These are phyloP conservation scores for Himalopsyche kuldschensis DNA, from an alignment of 2,888 invertebrate genomes.

Conservation along the genomic window DNA sequence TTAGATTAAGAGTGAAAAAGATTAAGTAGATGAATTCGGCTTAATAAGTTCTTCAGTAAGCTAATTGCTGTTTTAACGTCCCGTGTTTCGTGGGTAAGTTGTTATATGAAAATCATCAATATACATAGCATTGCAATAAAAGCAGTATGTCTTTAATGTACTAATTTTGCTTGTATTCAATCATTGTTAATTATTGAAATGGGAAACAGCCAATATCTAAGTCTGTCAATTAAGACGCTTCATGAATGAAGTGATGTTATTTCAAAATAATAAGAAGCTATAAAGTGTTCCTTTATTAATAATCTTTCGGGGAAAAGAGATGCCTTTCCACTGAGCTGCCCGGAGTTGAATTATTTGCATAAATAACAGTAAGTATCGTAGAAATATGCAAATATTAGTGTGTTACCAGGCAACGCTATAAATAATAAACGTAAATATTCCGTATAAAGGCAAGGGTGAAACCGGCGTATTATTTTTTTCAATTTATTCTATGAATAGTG, in stretches of 20 bases:
- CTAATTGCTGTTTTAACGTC: too few relatives aligned
- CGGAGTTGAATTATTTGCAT: conserved; percentile 26
- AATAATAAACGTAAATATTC: conserved; percentile 32
- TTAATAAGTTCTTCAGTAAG: too few relatives aligned
- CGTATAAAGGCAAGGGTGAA: conserved; percentile 8
- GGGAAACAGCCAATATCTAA: not conserved
- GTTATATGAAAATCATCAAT: too few relatives aligned
- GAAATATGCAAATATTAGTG: conserved; percentile 34
- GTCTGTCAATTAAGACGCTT: not conserved
- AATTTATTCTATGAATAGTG: conserved; percentile 36
- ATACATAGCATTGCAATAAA: too few relatives aligned
- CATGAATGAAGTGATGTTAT: not conserved
- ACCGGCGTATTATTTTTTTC: conserved; percentile 24
- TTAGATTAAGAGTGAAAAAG: too few relatives aligned
- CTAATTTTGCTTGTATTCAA: too few relatives aligned
- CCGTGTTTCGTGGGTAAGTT: too few relatives aligned
- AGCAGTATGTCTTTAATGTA: too few relatives aligned
- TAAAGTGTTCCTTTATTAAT: conserved; percentile 18
- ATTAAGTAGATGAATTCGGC: too few relatives aligned
- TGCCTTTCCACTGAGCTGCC: conserved; percentile 17
- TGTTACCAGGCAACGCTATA: conserved; percentile 30
- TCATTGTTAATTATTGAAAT: not conserved
- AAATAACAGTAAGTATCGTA: conserved; percentile 32
- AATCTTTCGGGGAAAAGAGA: conserved; percentile 17
- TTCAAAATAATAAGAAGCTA: conserved; percentile 7